Base-by-base conservation (phyloP, 1,140 invertebrate genomes). In the Procambarus virginalis region DNA sequence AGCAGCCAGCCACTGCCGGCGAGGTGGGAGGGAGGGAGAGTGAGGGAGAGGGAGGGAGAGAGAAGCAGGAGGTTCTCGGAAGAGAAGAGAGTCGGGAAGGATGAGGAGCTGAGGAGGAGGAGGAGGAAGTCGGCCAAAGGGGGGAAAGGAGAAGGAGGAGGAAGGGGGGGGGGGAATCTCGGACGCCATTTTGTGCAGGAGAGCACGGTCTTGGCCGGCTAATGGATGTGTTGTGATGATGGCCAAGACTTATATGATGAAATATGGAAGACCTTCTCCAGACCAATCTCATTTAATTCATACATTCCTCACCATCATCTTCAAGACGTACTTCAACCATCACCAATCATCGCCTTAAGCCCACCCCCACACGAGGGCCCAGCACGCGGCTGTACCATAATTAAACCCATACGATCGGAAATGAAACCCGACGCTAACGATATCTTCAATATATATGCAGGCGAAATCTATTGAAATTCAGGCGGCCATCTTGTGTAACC, bases 381-480 rank as follows among this genome's bases (percentile, higher is more conserved):
- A 20, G 60, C 4, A 17, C 64, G 0, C 58, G 12, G 55, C 76
- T 81, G 78, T 49, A 75, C 86, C 86, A 88, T 88, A 81, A 88
- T 89, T 89, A 89, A 89, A 89, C 75, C 87, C 87, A 89, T 89
- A 89, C 87, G 87, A 89, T 89, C 87, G 87, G 87, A 84, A 84
- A 89, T 89, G 87, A 89, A 89, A 89, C 87, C 81, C 80, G 73
- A 84, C 80, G 81, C 87, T 89, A 89, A 89, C 87, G 87, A 89
- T 89, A 89, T 89, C 87, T 84, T 84, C 87, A 89, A 89, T 89
- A 89, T 89, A 89, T 89, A 89, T 89, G 87, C 87, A 89, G 75
- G 84, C 82, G 87, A 89, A 84, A 84, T 89, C 80, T 84, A 89
- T 89, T 89, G 87, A 89, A 89, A 89, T 89, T 89, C 87, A 84